Evolutionary conservation across 30 jellyfish, hydroid and myxozoan species (phyloP).

Genomic region (Turritopsis dohrnii): DNA sequence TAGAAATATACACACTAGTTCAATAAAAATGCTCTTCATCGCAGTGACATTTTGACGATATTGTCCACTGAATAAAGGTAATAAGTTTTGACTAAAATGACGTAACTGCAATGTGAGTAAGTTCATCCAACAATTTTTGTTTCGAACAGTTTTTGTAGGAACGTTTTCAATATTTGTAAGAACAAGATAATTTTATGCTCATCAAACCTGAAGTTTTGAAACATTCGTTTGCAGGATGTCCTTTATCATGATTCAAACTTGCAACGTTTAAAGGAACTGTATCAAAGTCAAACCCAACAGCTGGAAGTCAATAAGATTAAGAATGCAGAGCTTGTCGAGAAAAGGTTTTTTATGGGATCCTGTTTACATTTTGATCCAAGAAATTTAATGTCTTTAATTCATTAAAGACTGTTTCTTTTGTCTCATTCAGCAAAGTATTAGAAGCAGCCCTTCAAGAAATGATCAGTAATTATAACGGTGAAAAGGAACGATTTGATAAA

Average conservation of each 20-base stretch:
- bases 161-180: too few relatives aligned
- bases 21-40: too few relatives aligned
- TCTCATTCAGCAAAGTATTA: neutral
- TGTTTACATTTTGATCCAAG: neutral
- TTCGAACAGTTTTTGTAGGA: neutral
- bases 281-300: constrained; percentile 35
- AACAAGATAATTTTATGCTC: too few relatives aligned
- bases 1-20: too few relatives aligned
- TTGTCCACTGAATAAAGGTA: too few relatives aligned
- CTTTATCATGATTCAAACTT: constrained; percentile 52
- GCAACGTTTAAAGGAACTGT: constrained; percentile 39
- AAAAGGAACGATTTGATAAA: neutral
- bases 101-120: too few relatives aligned
- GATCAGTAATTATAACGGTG: neutral
- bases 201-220: too few relatives aligned
- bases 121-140: too few relatives aligned
- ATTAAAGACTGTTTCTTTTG: neutral
- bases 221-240: constrained; percentile 41
- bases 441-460: neutral
- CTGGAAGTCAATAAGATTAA: constrained; percentile 38
- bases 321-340: constrained; percentile 41
- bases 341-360: too few relatives aligned
- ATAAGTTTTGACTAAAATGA: too few relatives aligned
- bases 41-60: too few relatives aligned
- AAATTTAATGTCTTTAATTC: neutral